Base-by-base conservation (phyloP, 2,888 invertebrate species). In the Nephrocerus scutellatus region DNA sequence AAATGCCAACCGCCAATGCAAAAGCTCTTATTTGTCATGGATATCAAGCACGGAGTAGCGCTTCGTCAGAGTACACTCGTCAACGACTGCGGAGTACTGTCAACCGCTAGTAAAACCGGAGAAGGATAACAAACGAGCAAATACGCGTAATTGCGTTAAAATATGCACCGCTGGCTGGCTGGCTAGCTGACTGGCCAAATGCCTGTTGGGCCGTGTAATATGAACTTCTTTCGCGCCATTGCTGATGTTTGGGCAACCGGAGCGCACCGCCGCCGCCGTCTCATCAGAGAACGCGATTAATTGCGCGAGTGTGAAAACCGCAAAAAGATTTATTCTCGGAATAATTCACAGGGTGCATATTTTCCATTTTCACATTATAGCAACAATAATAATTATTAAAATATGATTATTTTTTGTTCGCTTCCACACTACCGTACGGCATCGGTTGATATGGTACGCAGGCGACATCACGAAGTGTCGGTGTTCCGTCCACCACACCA, bases 291-390 rank as follows among this genome's bases (percentile, higher is more conserved):
- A 56, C 57, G 47, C 38, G 43, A 47, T 36, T 46, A 49, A 30
- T 43, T 39, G 46, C n/a, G n/a, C 41, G 30, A 46, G 42, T 48
- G 51, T 44, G 44, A 48, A 47, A 52, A 47, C 52, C 61, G 47
- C 59, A 47, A 42, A 52, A 54, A 59, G 61, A 61, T 61, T 62
- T 62, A 61, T 59, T 52, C 48, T 39, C 36, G 33, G 44, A 51
- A 59, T 56, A 60, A 59, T 60, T 55, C 47, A 51, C 43, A 43
- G 30, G 30, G 43, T 39, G 47, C 33, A 36, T 38, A 43, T 47
- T 44, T 47, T 44, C 36, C 39, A 36, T 37, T 37, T 40, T 44
- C 42, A 39, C 41, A 42, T 44, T 44, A 41, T 7, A 7, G 13
- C 28, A n/a, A 7, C n/a, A n/a, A 60, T 58, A 53, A 57, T 55